Percentiles rank a stretch among this genome's conserved stretches.
phyloP scores from a whole-genome alignment of 1,140 invertebrate genomes.

The Drosophila auraria region DNA sequence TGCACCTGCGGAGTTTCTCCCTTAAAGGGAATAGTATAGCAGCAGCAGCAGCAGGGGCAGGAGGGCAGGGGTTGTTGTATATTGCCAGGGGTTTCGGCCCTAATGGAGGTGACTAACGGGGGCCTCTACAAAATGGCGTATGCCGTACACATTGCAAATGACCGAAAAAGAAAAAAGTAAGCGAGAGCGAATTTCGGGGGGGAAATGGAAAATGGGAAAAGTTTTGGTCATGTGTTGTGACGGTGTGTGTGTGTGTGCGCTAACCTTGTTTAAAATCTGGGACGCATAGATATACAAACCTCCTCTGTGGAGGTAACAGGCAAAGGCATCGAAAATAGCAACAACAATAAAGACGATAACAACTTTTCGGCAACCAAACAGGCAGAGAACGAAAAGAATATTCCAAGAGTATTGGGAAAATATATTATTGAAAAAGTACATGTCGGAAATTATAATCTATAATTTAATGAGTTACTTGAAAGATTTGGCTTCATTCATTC shows the following conservation, averaged over 20 bases:
- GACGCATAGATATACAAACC: conserved; percentile 46
- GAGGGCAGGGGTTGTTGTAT: not conserved
- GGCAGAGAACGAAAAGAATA: not conserved
- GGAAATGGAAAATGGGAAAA: conserved; percentile 54
- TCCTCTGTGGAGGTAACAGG: conserved; percentile 14
- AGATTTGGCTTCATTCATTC: too few species aligned
- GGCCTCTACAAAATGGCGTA: conserved; percentile 55
- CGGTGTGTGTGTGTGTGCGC: conserved; percentile 15
- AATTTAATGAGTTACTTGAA: too few species aligned
- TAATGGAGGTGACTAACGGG: conserved; percentile 28
- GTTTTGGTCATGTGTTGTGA: conserved; percentile 42
- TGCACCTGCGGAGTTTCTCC: not conserved
- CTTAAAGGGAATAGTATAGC: conserved; percentile 30
- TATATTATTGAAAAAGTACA: too few species aligned
- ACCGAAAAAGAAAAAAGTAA: conserved; percentile 54
- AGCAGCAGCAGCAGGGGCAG: not conserved
- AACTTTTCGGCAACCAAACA: conserved; percentile 10
- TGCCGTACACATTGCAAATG: conserved; percentile 75
- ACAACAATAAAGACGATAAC: conserved; percentile 21
- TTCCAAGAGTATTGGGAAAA: too few species aligned
- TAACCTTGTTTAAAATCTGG: conserved; percentile 64
- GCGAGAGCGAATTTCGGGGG: conserved; percentile 21
- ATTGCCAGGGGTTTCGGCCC: conserved; percentile 11
- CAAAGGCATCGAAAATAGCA: conserved; percentile 33
- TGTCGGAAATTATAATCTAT: too few species aligned